A percentile compares a stretch with the other conserved stretches of the same genome.
Conservation (phyloP, 1,140 invertebrate genomes). For the Tetragonula clypearis region DNA sequence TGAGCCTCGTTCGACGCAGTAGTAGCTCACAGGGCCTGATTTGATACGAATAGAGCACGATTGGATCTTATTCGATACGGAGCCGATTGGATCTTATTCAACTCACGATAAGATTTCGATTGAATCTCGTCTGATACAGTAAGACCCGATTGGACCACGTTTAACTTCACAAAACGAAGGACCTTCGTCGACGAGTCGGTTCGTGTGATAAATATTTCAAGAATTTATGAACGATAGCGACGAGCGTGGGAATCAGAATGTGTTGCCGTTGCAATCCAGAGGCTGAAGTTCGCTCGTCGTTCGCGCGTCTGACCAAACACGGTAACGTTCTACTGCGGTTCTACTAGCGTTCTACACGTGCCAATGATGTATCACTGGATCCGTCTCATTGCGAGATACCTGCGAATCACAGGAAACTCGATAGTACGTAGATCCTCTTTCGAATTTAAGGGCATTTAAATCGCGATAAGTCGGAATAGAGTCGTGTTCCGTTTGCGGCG, state of each 20-base stretch:
- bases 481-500: neutral
- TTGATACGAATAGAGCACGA: slow-evolving; percentile 12
- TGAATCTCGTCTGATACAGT: neutral
- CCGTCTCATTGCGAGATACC: neutral
- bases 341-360: too few species aligned
- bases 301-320: neutral
- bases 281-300: too few species aligned
- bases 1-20: neutral
- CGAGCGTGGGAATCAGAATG: too few species aligned
- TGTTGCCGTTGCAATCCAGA: neutral
- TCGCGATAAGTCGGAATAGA: neutral
- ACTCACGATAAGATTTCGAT: neutral
- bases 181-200: neutral
- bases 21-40: slow-evolving; percentile 1
- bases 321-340: neutral
- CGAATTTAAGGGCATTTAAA: neutral
- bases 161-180: neutral
- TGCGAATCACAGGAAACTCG: neutral
- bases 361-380: neutral
- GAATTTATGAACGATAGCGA: too few species aligned
- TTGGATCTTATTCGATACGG: slow-evolving; percentile 11
- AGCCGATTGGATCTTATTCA: slow-evolving; percentile 14
- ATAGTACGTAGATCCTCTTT: neutral
- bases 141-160: neutral
- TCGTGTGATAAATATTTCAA: neutral